Base-by-base conservation (phyloP, 2,888 invertebrate species). In the Ormyrus pomaceus region DNA sequence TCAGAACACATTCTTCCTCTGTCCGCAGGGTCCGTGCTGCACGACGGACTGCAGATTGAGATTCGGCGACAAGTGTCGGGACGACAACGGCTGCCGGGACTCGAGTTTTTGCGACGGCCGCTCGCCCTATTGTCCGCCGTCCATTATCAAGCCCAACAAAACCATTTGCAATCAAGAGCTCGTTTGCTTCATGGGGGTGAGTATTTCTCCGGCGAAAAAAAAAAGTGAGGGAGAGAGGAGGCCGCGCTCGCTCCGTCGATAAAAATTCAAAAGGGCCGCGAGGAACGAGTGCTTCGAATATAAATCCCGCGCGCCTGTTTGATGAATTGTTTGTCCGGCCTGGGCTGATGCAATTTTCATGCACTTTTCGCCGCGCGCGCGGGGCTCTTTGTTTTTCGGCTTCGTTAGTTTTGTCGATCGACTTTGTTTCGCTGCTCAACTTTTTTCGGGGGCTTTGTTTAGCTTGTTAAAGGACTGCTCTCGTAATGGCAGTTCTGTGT, bases 91-190 rank as follows among this genome's bases (percentile, higher is more conserved):
- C 0, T 99, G 99, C 87, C 94, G 97, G 19, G 97, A 97, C 91
- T 95, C 97, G 3, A 96, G 97, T 87, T 97, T 95, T 91, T 99
- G 99, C 92, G 96, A 97, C 91, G 97, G 97, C 55, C 92, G 95
- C 84, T 93, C 96, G 80, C 96, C 99, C 6, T 95, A 95, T 87
- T 99, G 99, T 91, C 99, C 99, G 53, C 95, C 95, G 50, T 97
- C 98, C 79, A 93, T 95, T 58, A 97, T 97, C 91, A 98, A 98
- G 91, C 95, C 96, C 8, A 97, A 99, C 92, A 95, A 97, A 90
- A 98, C 98, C 5, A 95, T 98, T 82, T 99, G 99, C 91, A 98
- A 99, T 90, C 96, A 98, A 89, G 97, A 98, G 90, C 98, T 99
- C 87, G 98, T 99, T 78, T 99, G 99, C 91, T 97, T 96, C 88